Evolutionary conservation across 2,888 invertebrate genomes (phyloP).

Genomic region (Agonum fuliginosum): DNA sequence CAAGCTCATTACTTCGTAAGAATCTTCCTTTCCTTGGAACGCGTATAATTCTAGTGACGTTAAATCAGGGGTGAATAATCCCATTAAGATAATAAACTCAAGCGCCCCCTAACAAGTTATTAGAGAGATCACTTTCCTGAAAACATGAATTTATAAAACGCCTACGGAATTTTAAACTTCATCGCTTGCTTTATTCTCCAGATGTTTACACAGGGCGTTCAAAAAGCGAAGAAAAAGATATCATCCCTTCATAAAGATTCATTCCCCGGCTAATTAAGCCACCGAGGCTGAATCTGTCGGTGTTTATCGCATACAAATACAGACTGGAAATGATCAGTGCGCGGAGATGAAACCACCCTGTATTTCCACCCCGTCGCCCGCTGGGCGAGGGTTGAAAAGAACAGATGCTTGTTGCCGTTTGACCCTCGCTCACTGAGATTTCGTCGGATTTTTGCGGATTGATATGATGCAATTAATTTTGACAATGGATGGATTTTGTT

Average conservation of each 20-base stretch:
- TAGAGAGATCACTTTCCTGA: constrained; percentile 59
- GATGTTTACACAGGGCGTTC: constrained; percentile 22
- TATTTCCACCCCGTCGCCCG: constrained; percentile 10
- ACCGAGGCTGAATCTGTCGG: not conserved
- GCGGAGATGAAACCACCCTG: constrained; percentile 6
- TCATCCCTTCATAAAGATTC: constrained; percentile 26
- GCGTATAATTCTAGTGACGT: constrained; percentile 47
- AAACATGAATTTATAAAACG: constrained; percentile 60
- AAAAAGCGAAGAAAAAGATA: constrained; percentile 22
- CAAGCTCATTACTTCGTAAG: constrained; percentile 35
- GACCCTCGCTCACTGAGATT: constrained; percentile 45
- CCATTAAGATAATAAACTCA: constrained; percentile 60
- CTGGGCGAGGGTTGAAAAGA: constrained; percentile 11
- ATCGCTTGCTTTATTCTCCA: not conserved
- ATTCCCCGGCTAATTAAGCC: constrained; percentile 47
- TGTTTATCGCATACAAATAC: constrained; percentile 59
- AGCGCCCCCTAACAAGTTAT: constrained; percentile 58
- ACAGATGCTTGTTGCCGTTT: constrained; percentile 45
- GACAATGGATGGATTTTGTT: constrained; percentile 45
- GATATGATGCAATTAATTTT: constrained; percentile 44
- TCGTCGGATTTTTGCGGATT: constrained; percentile 35
- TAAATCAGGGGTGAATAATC: constrained; percentile 59
- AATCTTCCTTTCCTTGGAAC: constrained; percentile 24
- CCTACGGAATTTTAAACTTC: constrained; percentile 56
- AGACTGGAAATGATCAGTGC: constrained; percentile 49